A percentile compares a stretch with the other conserved stretches of the same genome.
phyloP scores from a whole-genome alignment of 35 echinoderm and acorn worm species.

The Eucidaris tribuloides region DNA sequence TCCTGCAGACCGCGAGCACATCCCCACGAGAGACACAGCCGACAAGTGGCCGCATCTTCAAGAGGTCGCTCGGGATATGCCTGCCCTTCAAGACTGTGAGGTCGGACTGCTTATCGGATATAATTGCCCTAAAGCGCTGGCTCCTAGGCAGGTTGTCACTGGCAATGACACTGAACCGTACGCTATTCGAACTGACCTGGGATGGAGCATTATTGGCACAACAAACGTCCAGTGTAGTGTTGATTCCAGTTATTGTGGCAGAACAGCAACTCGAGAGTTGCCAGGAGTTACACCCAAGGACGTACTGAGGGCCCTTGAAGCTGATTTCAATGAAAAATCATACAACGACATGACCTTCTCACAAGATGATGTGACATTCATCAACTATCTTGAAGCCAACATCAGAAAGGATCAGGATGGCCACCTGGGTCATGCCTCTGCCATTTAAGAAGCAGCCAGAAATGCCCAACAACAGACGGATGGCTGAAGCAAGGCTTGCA shows the following conservation, averaged over 20 bases:
- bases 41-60: conserved; percentile 43
- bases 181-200: conserved; percentile 11
- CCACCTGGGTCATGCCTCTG: conserved; percentile 26
- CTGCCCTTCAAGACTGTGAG: conserved; percentile 23
- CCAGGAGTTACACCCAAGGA: conserved; percentile 16
- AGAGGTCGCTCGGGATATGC: not conserved
- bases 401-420: not conserved
- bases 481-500: conserved; percentile 1
- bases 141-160: not conserved
- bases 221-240: not conserved
- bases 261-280: not conserved
- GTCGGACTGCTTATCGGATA: conserved; percentile 28
- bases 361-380: conserved; percentile 14
- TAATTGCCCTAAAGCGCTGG: not conserved
- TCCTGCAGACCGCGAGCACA: conserved; percentile 17
- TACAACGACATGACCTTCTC: not conserved
- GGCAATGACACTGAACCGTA: not conserved
- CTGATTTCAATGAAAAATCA: not conserved
- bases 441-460: conserved; percentile 8
- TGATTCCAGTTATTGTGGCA: not conserved
- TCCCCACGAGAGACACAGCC: conserved; percentile 17
- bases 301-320: not conserved
- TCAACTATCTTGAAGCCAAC: not conserved
- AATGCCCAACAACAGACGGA: conserved; percentile 42
- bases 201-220: conserved; percentile 31